Percentiles rank a stretch among this genome's conserved stretches.
These are phyloP conservation scores for Acrocyrtus sp. DNA, from an alignment of 2,888 invertebrate species.

Conservation along the genomic window DNA sequence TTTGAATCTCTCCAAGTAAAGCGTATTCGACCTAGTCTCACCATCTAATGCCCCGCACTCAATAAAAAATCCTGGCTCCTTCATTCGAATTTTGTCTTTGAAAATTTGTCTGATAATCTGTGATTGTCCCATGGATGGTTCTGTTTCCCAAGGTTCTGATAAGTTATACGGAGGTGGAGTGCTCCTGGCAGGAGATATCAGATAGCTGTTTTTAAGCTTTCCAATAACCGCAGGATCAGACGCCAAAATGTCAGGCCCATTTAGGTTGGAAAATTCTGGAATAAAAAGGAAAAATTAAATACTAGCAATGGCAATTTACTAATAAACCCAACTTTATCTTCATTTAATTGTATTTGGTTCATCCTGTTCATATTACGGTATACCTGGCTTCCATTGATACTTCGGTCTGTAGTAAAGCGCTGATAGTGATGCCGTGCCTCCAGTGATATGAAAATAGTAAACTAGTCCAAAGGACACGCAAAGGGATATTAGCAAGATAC, in stretches of 20 bases:
- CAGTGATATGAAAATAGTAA: constrained; percentile 57
- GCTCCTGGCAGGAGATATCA: constrained; percentile 28
- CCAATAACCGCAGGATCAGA: constrained; percentile 45
- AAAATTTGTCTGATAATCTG: constrained; percentile 65
- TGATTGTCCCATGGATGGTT: constrained; percentile 68
- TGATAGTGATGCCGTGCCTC: constrained; percentile 15
- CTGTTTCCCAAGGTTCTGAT: constrained; percentile 51
- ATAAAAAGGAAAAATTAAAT: constrained; percentile 2
- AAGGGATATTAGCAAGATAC: constrained; percentile 22
- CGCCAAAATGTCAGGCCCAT: constrained; percentile 56
- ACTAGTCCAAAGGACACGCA: constrained; percentile 44
- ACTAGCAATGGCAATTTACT: neutral
- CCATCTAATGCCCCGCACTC: constrained; percentile 72
- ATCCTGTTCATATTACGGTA: constrained; percentile 10
- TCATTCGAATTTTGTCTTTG: constrained; percentile 59
- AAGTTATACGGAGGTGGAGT: constrained; percentile 43
- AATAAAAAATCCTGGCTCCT: constrained; percentile 68
- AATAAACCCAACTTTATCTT: neutral
- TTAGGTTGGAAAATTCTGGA: constrained; percentile 56
- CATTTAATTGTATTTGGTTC: too few species aligned
- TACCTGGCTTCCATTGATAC: constrained; percentile 60
- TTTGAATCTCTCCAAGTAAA: constrained; percentile 67
- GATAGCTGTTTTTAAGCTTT: constrained; percentile 39
- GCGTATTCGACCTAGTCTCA: constrained; percentile 70
- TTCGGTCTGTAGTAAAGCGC: constrained; percentile 46